Evolutionary conservation across 2,888 invertebrate species (phyloP), one percentile per base, ranked within the genome.

Genomic region (Julus scandinavius): DNA sequence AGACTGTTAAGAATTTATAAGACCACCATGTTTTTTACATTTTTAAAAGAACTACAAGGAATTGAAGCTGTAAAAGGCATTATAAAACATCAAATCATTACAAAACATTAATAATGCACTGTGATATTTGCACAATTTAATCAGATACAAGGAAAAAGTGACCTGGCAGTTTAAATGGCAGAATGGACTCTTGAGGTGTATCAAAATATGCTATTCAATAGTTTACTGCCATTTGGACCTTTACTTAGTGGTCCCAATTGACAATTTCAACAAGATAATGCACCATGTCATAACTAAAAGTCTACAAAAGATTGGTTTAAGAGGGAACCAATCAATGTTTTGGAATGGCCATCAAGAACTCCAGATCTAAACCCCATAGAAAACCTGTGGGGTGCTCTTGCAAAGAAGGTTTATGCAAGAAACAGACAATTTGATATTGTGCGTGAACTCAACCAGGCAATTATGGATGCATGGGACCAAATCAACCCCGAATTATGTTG

Each of bases 181-280:
- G 54, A 17, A 54, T 54, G 54, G 17, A 54, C 54, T 54, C 54
- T 54, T 54, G 9, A 17, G 11, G 54, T 54, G 11, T 54, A 11
- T 15, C 11, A 54, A 83, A 83, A 83, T 13, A 29, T 83, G 15
- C 17, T 83, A n/a, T 38, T 38, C 40, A 40, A 11, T 83, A 83
- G 40, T 83, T n/a, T 83, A 29, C 40, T 83, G 11, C 83, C 83
- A 83, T 83, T 83, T 83, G 83, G 83, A 40, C 13, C 83, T 38
- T 83, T 83, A 40, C 11, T 83, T 29, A 11, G 83, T 83, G 83
- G 83, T 13, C 11, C 5, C 9, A 83, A 83, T 29, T 83, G 83
- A n/a, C 83, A 83, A 13, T 83, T 83, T 40, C 13, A 83, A 83
- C 83, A 83, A 83, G 83, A 83, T 83, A 83, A 83, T 83, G 83